Evolutionary conservation across 2,888 invertebrate species (phyloP), one percentile per base, ranked within the genome.

Genomic region (Dromius quadrimaculatus): DNA sequence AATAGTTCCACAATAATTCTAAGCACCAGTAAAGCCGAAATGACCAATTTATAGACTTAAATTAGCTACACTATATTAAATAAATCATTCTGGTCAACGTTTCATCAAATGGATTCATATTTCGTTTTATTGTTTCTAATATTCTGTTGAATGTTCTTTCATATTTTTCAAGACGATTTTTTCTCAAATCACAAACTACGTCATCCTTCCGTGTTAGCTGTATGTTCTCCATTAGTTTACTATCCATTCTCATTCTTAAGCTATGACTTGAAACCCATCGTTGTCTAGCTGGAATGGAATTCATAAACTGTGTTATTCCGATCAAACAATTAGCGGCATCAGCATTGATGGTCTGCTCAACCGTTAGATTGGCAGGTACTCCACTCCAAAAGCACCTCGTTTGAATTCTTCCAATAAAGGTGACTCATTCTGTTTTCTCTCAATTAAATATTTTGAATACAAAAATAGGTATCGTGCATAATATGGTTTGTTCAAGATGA

Each of bases 221-320:
- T 54, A 73, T 32, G 71, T 71, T 63, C 32, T 74, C 50, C 45
- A 73, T 62, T 19, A 74, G 54, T 20, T 74, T 69, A 41, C 71
- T 70, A n/a, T 75, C 74, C n/a, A 76, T 23, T 32, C 47, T 50
- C 6, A 74, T 64, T 71, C 74, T 47, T 54, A 74, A 65, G 28
- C 64, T 68, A 64, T 76, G 74, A 36, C 71, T 76, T 63, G 65
- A 43, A 80, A 57, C 64, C 77, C 75, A 79, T 34, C 78, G 71
- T 74, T 77, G 77, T 9, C 78, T 74, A 6, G 38, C 38, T 6
- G 5, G 3, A 3, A 38, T 11, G 3, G 38, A 38, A 38, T 38
- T 38, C 13, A n/a, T 38, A 38, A 38, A 9, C 3, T 38, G 38
- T 2, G 5, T 28, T 28, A 28, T 28, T 3, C 28, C 28, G 8